These are phyloP conservation scores for Ardeotis arabs DNA, from an alignment of 2,113 vertebrate species.

Conservation along the genomic window DNA sequence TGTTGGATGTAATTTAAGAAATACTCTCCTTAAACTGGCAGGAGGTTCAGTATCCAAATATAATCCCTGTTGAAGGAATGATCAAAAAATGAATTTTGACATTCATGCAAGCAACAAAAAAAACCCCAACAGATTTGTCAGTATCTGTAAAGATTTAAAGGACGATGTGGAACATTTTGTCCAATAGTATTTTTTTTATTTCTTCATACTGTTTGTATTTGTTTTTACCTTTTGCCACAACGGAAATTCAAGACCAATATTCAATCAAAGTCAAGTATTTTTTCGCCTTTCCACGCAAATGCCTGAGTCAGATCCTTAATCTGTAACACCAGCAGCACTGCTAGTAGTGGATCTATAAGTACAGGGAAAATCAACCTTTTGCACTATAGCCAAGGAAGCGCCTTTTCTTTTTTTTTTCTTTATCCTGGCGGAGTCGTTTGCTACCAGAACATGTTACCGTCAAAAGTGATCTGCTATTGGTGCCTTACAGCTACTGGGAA, in stretches of 20 bases:
- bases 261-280: constrained; percentile 41
- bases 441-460: background rate
- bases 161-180: background rate
- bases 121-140: background rate
- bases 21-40: background rate
- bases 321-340: background rate
- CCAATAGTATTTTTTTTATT: background rate
- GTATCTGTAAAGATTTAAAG: background rate
- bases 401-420: background rate
- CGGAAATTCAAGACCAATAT: background rate
- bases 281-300: constrained; percentile 35
- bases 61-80: background rate
- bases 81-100: constrained; percentile 11
- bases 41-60: background rate
- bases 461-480: background rate
- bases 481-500: background rate
- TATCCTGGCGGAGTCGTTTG: background rate
- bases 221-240: constrained; percentile 7
- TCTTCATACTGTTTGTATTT: background rate
- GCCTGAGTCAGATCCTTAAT: constrained; percentile 55
- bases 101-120: background rate
- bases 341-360: background rate
- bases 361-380: constrained; percentile 45
- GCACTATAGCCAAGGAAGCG: background rate
- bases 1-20: background rate